Percentiles rank a stretch among this genome's conserved stretches.
These are phyloP conservation scores for Limanda limanda DNA, from an alignment of 2,113 vertebrate species.

Conservation along the genomic window DNA sequence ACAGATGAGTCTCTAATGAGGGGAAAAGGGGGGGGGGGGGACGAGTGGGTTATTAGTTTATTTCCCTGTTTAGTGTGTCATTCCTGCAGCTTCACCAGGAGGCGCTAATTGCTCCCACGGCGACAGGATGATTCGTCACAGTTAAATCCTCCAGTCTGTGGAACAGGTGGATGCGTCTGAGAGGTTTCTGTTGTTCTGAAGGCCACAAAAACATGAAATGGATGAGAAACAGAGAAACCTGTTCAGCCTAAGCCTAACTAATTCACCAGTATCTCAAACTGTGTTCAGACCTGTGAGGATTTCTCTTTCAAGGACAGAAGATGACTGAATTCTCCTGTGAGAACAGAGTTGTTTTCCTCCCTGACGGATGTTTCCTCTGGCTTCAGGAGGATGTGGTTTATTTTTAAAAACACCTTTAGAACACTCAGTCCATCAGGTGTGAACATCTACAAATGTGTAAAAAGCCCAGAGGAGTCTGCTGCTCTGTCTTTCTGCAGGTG, in stretches of 20 bases:
- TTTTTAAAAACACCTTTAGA: background rate
- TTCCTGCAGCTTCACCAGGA: constrained; percentile 16
- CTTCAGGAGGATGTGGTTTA: background rate
- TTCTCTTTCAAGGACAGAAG: too few species aligned
- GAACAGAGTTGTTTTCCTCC: too few species aligned
- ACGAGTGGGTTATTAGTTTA: constrained; percentile 47
- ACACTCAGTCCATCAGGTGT: background rate
- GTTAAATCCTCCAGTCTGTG: background rate
- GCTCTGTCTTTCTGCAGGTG: too few species aligned
- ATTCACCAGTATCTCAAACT: too few species aligned
- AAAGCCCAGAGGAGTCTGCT: background rate
- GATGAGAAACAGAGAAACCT: background rate
- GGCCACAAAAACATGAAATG: background rate
- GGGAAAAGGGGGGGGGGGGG: background rate
- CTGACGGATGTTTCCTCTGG: too few species aligned
- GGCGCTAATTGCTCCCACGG: constrained; percentile 65
- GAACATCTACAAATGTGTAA: background rate
- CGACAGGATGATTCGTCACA: background rate
- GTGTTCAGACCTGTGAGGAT: too few species aligned
- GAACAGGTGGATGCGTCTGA: background rate
- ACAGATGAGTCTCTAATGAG: constrained; percentile 9
- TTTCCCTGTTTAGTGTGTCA: constrained; percentile 31
- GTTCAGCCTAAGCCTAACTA: too few species aligned
- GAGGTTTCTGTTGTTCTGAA: background rate
- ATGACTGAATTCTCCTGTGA: too few species aligned